Base-by-base conservation (phyloP, 2,888 invertebrate species). In the Callyntrura guangdongensis region DNA sequence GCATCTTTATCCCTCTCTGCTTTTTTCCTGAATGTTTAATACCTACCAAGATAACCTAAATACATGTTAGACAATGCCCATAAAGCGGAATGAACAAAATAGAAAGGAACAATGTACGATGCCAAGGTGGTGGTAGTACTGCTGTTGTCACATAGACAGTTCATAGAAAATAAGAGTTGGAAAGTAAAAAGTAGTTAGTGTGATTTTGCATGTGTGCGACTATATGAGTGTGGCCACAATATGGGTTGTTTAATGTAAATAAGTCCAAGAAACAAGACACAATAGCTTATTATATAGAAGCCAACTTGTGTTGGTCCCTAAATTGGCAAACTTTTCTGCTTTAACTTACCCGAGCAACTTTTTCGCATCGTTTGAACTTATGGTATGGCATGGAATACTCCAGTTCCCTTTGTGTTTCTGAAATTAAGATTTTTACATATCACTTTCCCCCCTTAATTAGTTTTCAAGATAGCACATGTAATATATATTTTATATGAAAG, bases 311-410 rank as follows among this genome's bases (percentile, higher is more conserved):
- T 74, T 53, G 74, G 6, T 72, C 72, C 9, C 86, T 82, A 74
- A 90, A 86, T 86, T 81, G 82, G 61, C 45, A 90, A 91, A 84
- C 74, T 91, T 91, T 87, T 87, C 36, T 14, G 56, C 61, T 91
- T 90, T 90, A 86, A 79, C 89, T 91, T 92, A 94, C 94, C 93
- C 90, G 22, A 94, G 84, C 82, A 94, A 90, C 89, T 91, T 90
- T 88, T 93, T 92, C 22, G 94, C 94, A 86, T 94, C 94, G 83
- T 91, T 93, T 74, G 89, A 90, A 89, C 93, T 92, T 77, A 94
- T 93, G 59, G 94, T 93, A 85, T 93, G 94, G 89, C 90, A 92
- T 49, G 94, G 94, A 85, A 94, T 92, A 64, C 90, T 88, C 91
- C 89, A 87, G 81, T 91, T 94, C 27, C 89, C 91, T 89, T 92